Evolutionary conservation across 2,797 vertebrate species (phyloP).

Genomic region (Chelidonichthys spinosus): DNA sequence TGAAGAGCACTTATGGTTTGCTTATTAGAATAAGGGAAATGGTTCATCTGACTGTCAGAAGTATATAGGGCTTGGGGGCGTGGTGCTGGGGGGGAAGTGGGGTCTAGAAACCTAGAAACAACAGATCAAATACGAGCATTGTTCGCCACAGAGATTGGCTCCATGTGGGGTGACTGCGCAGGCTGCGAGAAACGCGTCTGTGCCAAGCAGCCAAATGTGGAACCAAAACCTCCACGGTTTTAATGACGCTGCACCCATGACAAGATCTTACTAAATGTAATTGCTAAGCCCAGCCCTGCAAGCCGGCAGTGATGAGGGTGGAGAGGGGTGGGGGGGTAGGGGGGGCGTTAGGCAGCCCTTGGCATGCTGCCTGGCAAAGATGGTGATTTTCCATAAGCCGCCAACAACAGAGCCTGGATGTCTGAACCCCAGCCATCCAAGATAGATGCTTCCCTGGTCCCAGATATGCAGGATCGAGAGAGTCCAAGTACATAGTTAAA

Average conservation of each 20-base stretch:
- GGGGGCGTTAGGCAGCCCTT: conserved; percentile 43
- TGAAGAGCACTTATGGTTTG: conserved; percentile 2
- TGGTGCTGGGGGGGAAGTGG: no score
- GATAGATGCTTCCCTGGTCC: conserved; percentile 63
- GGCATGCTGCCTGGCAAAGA: conserved; percentile 74
- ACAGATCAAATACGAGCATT: conserved; percentile 33
- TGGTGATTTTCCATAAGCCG: conserved; percentile 83
- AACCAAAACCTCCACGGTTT: conserved; percentile 68
- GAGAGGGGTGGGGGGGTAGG: not conserved
- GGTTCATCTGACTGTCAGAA: not conserved
- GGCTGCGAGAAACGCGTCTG: conserved; percentile 63
- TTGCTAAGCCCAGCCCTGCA: conserved; percentile 73
- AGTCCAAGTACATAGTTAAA: conserved; percentile 62
- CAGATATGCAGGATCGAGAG: conserved; percentile 57
- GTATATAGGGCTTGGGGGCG: not conserved
- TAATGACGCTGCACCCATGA: conserved; percentile 76
- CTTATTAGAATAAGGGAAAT: conserved; percentile 16
- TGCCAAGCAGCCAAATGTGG: conserved; percentile 59
- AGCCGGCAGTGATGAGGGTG: conserved; percentile 42
- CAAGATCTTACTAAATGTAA: conserved; percentile 80
- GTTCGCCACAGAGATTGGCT: conserved; percentile 25
- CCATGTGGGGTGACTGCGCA: conserved; percentile 57
- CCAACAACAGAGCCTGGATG: conserved; percentile 75
- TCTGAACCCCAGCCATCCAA: conserved; percentile 72
- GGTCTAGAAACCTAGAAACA: no score